phyloP scores from a whole-genome alignment of 2,888 invertebrate genomes.

The Parnassius smintheus region DNA sequence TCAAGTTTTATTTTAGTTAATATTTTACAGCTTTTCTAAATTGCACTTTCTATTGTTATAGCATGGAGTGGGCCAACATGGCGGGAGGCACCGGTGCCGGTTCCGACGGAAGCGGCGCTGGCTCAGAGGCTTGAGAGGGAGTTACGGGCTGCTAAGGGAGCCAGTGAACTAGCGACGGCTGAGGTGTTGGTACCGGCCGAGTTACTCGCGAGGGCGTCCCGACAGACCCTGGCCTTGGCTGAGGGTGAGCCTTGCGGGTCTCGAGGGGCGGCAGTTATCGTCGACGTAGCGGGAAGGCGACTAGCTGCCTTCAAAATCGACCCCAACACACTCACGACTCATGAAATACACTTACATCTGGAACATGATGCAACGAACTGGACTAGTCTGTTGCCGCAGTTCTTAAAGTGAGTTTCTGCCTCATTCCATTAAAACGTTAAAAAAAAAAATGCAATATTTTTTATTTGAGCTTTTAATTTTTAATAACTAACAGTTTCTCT shows the following conservation, averaged over 20 bases:
- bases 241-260: constrained; percentile 95
- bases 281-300: constrained; percentile 89
- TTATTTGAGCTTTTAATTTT: constrained; percentile 7
- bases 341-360: constrained; percentile 93
- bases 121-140: constrained; percentile 89
- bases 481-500: constrained; percentile 29
- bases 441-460: neutral
- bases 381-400: constrained; percentile 93
- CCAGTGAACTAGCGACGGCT: constrained; percentile 88
- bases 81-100: constrained; percentile 73
- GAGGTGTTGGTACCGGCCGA: constrained; percentile 93
- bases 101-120: constrained; percentile 84
- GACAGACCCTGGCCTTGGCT: constrained; percentile 90
- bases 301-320: constrained; percentile 93
- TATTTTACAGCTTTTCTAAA: constrained; percentile 35
- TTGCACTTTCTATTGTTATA: constrained; percentile 54
- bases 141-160: constrained; percentile 89
- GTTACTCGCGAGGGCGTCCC: constrained; percentile 88
- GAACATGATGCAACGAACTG: constrained; percentile 93
- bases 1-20: neutral
- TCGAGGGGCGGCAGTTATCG: constrained; percentile 91
- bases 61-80: constrained; percentile 74
- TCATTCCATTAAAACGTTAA: no score
- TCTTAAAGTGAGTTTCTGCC: constrained; percentile 88
- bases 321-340: constrained; percentile 92